Evolutionary conservation across 2,113 vertebrate genomes (phyloP), one percentile per base, ranked within the genome.

Genomic region (Pogonocichla stellata): DNA sequence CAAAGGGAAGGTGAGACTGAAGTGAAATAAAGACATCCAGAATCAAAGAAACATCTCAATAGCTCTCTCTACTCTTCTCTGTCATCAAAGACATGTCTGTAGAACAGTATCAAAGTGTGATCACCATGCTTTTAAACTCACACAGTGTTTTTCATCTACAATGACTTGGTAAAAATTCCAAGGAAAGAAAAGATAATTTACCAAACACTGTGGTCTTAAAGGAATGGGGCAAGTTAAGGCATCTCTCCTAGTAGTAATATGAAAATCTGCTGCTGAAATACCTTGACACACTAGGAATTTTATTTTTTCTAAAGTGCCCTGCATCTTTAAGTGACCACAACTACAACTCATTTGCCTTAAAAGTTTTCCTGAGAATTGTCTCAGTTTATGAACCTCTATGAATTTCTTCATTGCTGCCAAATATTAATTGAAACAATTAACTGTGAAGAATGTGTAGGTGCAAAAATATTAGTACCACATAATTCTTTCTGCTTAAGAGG

Each of bases 391-490:
- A 92, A 95, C 60, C 85, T 86, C 83, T 66, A 50, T 64, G 88
- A 82, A 79, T 80, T 86, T 95, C 90, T 97, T 93, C 56, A 88
- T 11, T 72, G 89, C 83, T 96, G 97, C 97, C 97, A 97, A 95
- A 95, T 97, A 98, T 97, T 98, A 98, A 98, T 95, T 96, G 96
- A 97, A 98, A 98, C 96, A 98, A 98, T 98, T 98, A 98, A 97
- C 94, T 95, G 92, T 81, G 91, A 95, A 91, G 95, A 97, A 92
- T 84, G 86, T 25, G 71, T 96, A 96, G 94, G 92, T 95, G 69
- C 60, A 65, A 80, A 89, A 93, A 96, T 97, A 97, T 98, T 97
- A 98, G 96, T 75, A 94, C 82, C 80, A 69, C 96, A 96, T 98
- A 98, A 98, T 98, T 97, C 95, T 97, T 97, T 86, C 94, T 96